phyloP scores from a whole-genome alignment of 2,113 vertebrate species.

The Sinocyclocheilus grahami region DNA sequence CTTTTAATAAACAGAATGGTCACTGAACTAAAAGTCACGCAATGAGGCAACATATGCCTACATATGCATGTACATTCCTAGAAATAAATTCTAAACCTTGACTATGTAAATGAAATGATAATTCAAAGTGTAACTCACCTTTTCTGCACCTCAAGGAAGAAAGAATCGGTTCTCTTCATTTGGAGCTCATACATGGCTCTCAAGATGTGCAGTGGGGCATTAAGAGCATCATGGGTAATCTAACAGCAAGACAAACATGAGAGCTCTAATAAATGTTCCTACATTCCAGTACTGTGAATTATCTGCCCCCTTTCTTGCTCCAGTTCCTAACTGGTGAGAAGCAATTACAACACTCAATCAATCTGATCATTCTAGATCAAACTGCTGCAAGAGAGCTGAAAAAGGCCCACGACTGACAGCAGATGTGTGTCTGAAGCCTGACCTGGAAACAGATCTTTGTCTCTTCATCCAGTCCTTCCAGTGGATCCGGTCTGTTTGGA shows the following conservation, averaged over 20 bases:
- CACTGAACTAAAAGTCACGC: background rate
- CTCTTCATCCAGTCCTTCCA: slow-evolving; percentile 93
- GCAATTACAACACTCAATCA: background rate
- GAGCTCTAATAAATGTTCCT: slow-evolving; percentile 1
- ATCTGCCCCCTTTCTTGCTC: background rate
- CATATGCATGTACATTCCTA: background rate
- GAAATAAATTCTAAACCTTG: background rate
- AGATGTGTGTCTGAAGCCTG: background rate
- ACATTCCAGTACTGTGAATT: background rate
- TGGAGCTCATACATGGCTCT: slow-evolving; percentile 95
- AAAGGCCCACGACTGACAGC: background rate
- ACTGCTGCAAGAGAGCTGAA: background rate
- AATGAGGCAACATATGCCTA: background rate
- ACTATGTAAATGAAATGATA: background rate
- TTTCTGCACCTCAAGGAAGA: slow-evolving; percentile 94
- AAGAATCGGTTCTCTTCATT: slow-evolving; percentile 94
- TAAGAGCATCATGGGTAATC: slow-evolving; percentile 95
- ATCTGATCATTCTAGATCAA: background rate
- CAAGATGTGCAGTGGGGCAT: slow-evolving; percentile 91
- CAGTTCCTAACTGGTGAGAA: background rate
- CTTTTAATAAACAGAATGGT: background rate
- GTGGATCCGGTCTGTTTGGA: slow-evolving; percentile 84
- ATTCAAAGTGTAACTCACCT: slow-evolving; percentile 73
- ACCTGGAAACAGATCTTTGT: slow-evolving; percentile 98
- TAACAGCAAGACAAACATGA: slow-evolving; percentile 56